phyloP scores from a whole-genome alignment of 1,140 invertebrate genomes.

The Macrosteles quadrilineatus region DNA sequence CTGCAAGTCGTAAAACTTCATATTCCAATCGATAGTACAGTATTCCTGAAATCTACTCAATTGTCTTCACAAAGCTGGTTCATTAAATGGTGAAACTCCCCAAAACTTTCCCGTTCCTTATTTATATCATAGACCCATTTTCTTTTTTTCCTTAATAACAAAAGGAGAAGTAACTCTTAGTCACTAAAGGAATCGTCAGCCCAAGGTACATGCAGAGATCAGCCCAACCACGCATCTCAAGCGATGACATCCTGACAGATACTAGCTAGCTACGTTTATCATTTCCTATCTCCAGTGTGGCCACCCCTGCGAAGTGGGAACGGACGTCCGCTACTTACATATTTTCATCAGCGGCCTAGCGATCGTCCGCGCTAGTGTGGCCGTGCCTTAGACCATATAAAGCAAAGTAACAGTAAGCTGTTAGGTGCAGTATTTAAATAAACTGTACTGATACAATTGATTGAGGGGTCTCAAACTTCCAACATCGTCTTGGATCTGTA shows the following conservation, averaged over 20 bases:
- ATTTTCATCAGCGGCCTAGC: background rate
- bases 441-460: too few relatives aligned
- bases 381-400: too few relatives aligned
- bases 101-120: too few relatives aligned
- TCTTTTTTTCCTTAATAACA: background rate
- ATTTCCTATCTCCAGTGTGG: background rate
- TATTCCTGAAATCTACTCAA: background rate
- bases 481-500: too few relatives aligned
- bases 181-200: background rate
- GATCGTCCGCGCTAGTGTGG: background rate
- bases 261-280: background rate
- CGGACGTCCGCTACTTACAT: background rate
- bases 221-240: background rate
- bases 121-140: too few relatives aligned
- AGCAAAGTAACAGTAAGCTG: too few relatives aligned
- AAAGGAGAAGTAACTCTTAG: background rate
- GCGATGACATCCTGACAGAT: background rate
- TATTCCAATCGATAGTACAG: background rate
- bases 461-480: too few relatives aligned
- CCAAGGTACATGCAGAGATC: background rate
- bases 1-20: background rate
- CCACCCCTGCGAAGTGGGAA: background rate
- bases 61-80: too few relatives aligned
- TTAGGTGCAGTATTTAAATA: too few relatives aligned
- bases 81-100: too few relatives aligned